Base-by-base conservation (phyloP, 2,797 vertebrate species). In the Delichon dasypus region DNA sequence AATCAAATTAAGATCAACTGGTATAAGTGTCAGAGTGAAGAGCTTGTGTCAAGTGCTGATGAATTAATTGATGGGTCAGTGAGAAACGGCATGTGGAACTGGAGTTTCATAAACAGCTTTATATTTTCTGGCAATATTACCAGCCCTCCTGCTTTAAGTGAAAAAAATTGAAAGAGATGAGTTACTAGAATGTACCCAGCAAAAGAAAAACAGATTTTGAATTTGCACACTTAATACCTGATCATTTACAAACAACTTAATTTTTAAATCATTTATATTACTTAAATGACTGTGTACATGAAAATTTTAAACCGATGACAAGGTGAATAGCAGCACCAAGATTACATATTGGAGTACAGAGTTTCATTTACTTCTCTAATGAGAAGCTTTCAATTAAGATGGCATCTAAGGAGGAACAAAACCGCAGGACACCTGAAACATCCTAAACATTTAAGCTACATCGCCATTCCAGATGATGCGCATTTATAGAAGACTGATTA, bases 401-500 rank as follows among this genome's bases (percentile, higher is more conserved):
- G 54, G 60, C 32, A 88, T 87, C 67, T 79, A 61, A 76, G 29
- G 60, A 95, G 44, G 30, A 91, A 66, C 89, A 72, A 93, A 72
- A 32, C 15, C 1, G 0, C 62, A 64, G 38, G 40, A 83, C 30
- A 85, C 36, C 45, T 54, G 87, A 82, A 93, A 88, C 64, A 89
- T 74, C 74, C 88, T 93, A 95, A 97, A 98, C 93, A 97, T 97
- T 98, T 97, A 98, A 98, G 97, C 97, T 97, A 97, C 97, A 98
- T 97, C 96, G 95, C 96, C 98, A 97, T 98, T 97, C 97, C 96
- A 97, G 91, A 96, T 93, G 53, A 98, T 62, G 79, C 88, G 96
- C 98, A 98, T 98, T 98, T 98, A 98, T 97, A 98, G 84, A 97
- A 98, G 98, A 98, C 98, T 98, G 98, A 99, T 98, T 98, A 98